Evolutionary conservation across 2,888 invertebrate genomes (phyloP), one percentile per base, ranked within the genome.

Genomic region (Chaetogeoica ovagalla): DNA sequence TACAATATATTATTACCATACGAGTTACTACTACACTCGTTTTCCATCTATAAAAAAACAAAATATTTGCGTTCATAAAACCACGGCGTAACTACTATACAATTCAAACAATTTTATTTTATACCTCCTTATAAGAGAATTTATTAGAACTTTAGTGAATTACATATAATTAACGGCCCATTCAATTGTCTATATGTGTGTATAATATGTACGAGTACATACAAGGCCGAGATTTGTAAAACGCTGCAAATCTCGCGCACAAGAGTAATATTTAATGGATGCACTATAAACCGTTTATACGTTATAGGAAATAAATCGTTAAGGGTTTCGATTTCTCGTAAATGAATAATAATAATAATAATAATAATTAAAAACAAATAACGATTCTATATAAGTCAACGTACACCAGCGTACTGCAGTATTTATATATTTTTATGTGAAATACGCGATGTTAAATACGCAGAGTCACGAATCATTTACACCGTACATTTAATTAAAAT

Each of bases 341-440:
- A 72, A 72, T 30, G 13, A 59, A 71, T 72, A 72, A 6, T 43
- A 43, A 43, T 9, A 72, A 6, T 43, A 43, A 43, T 9, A 43
- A 43, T 9, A 43, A 39, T 39, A 37, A 55, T 19, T 30, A 55
- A 57, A 21, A 57, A 57, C 23, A 23, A 19, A 70, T n/a, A n/a
- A 2, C 55, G 23, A 23, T 3, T 48, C 7, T 13, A 15, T 5
- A 23, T 15, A 30, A 17, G 30, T 65, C 9, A 39, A 2, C 30
- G 30, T 21, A 43, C 43, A 43, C 43, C 43, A 7, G 30, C 4
- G 30, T 30, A 30, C 30, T 30, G 30, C 30, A 30, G 30, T 4
- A 4, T 30, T 30, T 30, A 30, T 4, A 4, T 30, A 30, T 4
- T 1, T 30, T 30, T 30, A 30, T 66, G 21, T 21, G 52, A 52